Evolutionary conservation across 2,888 invertebrate genomes (phyloP).

Genomic region (Odontomyia ornata): DNA sequence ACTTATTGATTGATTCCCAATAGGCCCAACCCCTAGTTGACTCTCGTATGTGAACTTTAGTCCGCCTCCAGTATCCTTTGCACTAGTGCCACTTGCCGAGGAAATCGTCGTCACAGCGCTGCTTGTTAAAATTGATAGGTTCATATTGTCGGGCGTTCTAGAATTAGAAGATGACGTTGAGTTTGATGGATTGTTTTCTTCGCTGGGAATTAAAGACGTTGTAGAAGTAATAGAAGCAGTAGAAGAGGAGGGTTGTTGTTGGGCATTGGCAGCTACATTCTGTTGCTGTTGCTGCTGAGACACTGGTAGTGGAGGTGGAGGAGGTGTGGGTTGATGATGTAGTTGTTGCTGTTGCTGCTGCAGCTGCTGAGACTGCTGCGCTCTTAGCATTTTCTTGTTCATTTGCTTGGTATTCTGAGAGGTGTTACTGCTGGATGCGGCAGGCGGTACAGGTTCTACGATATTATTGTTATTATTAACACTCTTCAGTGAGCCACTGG

Average conservation of each 20-base stretch:
- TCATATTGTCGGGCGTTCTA: constrained; percentile 61
- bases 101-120: constrained; percentile 7
- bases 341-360: constrained; percentile 46
- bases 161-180: constrained; percentile 55
- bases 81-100: constrained; percentile 42
- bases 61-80: constrained; percentile 60
- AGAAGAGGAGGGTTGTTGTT: constrained; percentile 44
- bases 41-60: constrained; percentile 68
- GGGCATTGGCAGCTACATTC: constrained; percentile 35
- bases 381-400: constrained; percentile 62
- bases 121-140: constrained; percentile 51
- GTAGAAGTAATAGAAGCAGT: constrained; percentile 35
- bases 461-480: constrained; percentile 47
- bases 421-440: not conserved
- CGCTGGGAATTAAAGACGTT: constrained; percentile 49
- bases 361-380: constrained; percentile 59
- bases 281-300: constrained; percentile 46
- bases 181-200: constrained; percentile 54
- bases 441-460: not conserved
- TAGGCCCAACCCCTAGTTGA: constrained; percentile 56
- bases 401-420: constrained; percentile 54
- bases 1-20: constrained; percentile 43
- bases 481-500: constrained; percentile 44
- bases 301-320: constrained; percentile 48
- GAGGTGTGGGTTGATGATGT: constrained; percentile 45